Evolutionary conservation across 2,888 invertebrate species (phyloP), one percentile per base, ranked within the genome.

Genomic region (Malacosoma neustria): DNA sequence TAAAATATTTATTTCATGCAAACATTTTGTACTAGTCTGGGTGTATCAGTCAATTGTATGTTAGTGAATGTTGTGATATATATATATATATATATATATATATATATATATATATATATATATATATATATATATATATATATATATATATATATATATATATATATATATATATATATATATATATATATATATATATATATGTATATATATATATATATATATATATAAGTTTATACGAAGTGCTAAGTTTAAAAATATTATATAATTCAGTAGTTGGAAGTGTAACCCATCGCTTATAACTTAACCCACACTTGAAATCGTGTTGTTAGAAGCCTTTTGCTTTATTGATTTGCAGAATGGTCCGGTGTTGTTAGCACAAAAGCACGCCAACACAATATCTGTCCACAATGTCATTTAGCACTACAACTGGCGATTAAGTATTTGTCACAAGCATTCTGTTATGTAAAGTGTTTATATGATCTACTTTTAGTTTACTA

Each of bases 321-420:
- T 71, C 72, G 72, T 72, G 72, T 57, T 56, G 51, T 47, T 49
- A 40, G 53, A 48, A 71, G 56, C 66, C 70, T 72, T 62, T 57
- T 54, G 60, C 51, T 60, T 67, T 65, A 60, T 63, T 46, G 57
- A 68, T 71, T 71, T 60, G 68, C 63, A 54, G 50, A 56, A 54
- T 45, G 39, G 38, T 43, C 36, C 46, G 43, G 63, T 61, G 62
- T 54, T 64, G 65, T 65, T 65, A 57, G 61, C 49, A 39, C 62
- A 62, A 68, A 61, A 64, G 65, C 62, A 60, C 54, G 60, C 54
- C 61, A 53, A 56, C 43, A 41, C 22, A 22, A 22, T 22, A 22
- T 22, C 22, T 7, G 5, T 22, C 48, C 54, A 72, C 70, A 70
- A 69, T 67, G 56, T 54, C 58, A 51, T 51, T 72, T 72, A 72